phyloP scores from a whole-genome alignment of 2,888 invertebrate species.

The Celastrina argiolus region DNA sequence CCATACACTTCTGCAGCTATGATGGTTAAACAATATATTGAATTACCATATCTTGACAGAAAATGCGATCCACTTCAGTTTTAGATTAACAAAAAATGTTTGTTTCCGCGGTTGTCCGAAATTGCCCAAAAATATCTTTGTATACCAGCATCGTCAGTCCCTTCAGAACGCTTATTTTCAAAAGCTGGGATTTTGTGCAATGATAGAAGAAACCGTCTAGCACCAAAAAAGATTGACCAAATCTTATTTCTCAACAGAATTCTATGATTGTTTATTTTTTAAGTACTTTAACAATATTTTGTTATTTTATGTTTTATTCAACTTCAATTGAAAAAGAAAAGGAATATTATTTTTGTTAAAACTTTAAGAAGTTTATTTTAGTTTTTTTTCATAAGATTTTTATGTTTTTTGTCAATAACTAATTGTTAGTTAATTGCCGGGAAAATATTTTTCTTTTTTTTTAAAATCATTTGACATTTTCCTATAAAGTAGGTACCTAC shows the following conservation, averaged over 20 bases:
- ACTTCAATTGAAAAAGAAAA: too few relatives aligned
- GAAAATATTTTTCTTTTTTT: conserved; percentile 27
- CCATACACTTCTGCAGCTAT: conserved; percentile 29
- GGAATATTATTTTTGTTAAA: too few relatives aligned
- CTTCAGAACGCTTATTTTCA: conserved; percentile 26
- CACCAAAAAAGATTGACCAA: conserved; percentile 29
- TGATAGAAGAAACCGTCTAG: conserved; percentile 31
- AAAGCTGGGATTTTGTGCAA: conserved; percentile 27
- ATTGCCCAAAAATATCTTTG: conserved; percentile 33
- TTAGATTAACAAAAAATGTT: conserved; percentile 5
- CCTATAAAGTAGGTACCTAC: too few relatives aligned
- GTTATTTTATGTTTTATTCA: too few relatives aligned
- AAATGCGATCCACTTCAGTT: conserved; percentile 27
- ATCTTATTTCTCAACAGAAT: conserved; percentile 29
- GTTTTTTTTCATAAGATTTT: conserved; percentile 27
- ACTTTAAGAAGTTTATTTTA: conserved; percentile 24
- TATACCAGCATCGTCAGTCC: conserved; percentile 32
- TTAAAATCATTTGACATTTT: background rate
- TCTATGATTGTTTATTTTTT: too few relatives aligned
- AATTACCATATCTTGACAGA: conserved; percentile 31
- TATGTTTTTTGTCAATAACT: conserved; percentile 25
- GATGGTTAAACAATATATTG: conserved; percentile 36
- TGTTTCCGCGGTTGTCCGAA: conserved; percentile 25
- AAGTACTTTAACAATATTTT: too few relatives aligned
- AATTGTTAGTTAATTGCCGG: conserved; percentile 24